phyloP scores from a whole-genome alignment of 2,113 vertebrate genomes.

The Eretmochelys imbricata region DNA sequence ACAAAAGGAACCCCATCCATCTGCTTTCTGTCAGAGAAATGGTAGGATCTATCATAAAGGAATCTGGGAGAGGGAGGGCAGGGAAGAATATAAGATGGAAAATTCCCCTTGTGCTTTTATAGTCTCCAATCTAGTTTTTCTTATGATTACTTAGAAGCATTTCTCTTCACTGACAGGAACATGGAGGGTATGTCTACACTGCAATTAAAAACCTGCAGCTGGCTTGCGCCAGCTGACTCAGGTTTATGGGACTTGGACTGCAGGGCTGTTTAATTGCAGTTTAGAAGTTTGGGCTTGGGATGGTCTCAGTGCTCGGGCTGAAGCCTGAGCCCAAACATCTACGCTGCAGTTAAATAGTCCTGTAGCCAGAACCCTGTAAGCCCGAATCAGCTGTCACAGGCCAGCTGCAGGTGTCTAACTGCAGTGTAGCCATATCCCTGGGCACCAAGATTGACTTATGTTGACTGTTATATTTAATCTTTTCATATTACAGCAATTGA shows the following conservation, averaged over 20 bases:
- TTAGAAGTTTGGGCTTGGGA: too few species aligned
- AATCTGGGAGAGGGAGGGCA: neutral
- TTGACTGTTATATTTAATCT: neutral
- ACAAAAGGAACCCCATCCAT: fast-evolving
- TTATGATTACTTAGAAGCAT: neutral
- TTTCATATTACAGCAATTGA: neutral
- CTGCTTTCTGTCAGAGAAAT: neutral
- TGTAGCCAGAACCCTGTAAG: neutral
- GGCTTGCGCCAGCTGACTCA: too few species aligned
- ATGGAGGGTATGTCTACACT: too few species aligned
- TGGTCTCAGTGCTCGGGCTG: neutral
- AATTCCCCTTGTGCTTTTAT: neutral
- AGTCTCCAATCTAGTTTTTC: neutral
- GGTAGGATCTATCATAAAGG: neutral
- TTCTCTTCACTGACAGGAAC: neutral
- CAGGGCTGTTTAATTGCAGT: too few species aligned
- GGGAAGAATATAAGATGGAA: neutral
- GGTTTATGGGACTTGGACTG: too few species aligned
- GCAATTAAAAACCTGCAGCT: too few species aligned
- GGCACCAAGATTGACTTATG: neutral
- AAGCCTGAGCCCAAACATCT: neutral
- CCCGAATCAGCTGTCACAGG: neutral
- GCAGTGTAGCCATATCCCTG: neutral
- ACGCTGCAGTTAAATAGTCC: neutral
- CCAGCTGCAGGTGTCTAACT: neutral